A percentile compares a stretch with the other conserved stretches of the same genome.
phyloP scores from a whole-genome alignment of 2,888 invertebrate species.

The Drosophila affinis region DNA sequence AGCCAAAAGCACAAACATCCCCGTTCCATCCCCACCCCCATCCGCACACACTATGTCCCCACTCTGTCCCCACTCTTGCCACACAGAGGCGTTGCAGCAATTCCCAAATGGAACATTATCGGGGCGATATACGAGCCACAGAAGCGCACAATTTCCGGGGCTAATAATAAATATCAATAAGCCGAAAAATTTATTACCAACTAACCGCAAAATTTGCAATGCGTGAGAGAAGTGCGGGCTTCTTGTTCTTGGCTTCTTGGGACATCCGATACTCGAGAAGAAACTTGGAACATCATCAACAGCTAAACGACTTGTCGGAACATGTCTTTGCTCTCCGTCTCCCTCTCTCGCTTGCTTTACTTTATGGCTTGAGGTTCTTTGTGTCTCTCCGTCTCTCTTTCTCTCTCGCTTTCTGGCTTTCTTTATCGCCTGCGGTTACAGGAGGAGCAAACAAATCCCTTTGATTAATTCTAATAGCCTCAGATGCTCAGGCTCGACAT shows the following conservation, averaged over 20 bases:
- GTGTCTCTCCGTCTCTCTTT: slow-evolving; percentile 1
- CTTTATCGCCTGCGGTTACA: slow-evolving; percentile 54
- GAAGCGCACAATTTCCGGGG: slow-evolving; percentile 65
- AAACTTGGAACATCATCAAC: slow-evolving; percentile 20
- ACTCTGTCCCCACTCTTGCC: not conserved
- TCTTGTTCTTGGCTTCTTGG: slow-evolving; percentile 1
- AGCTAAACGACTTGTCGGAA: not conserved
- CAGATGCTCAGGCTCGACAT: slow-evolving; percentile 73
- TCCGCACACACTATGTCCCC: not conserved
- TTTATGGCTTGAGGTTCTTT: not conserved
- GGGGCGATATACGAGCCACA: slow-evolving; percentile 56
- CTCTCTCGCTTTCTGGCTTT: slow-evolving; percentile 6
- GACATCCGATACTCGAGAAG: slow-evolving; percentile 3
- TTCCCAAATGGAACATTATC: slow-evolving; percentile 62
- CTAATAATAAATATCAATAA: slow-evolving; percentile 78
- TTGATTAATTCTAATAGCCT: slow-evolving; percentile 79
- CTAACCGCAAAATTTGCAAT: slow-evolving; percentile 64
- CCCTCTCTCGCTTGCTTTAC: not conserved
- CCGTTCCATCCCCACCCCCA: slow-evolving; percentile 9
- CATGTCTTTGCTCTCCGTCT: not conserved
- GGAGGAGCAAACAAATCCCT: slow-evolving; percentile 67
- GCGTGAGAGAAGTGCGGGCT: slow-evolving; percentile 13
- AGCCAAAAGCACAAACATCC: slow-evolving; percentile 20
- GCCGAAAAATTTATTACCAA: slow-evolving; percentile 71
- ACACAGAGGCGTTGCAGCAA: slow-evolving; percentile 16